Conservation (phyloP, 2,797 vertebrate species). For the Microctenopoma stevenorrisi region DNA sequence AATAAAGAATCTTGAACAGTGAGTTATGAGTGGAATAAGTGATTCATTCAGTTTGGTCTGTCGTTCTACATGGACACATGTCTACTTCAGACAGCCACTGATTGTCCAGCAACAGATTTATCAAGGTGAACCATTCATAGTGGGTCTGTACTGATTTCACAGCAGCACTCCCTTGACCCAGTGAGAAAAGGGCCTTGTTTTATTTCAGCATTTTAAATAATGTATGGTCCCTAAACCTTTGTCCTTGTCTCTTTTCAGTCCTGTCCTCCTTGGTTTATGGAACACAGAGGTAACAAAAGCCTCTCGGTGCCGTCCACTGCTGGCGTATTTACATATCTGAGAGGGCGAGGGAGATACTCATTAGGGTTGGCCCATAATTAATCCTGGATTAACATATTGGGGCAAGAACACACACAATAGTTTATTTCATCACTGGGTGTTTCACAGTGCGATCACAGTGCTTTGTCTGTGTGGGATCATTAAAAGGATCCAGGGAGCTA, state of each 20-base stretch:
- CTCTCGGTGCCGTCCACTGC: constrained; percentile 62
- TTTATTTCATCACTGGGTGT: constrained; percentile 75
- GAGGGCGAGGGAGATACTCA: constrained; percentile 69
- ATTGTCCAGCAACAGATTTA: not conserved
- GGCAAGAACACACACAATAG: constrained; percentile 76
- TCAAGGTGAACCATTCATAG: constrained; percentile 9
- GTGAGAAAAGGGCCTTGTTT: not conserved
- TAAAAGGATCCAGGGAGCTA: constrained; percentile 69
- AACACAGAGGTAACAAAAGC: constrained; percentile 56
- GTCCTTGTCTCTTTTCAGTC: constrained; percentile 27
- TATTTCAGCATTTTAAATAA: constrained; percentile 42
- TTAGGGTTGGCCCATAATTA: constrained; percentile 77
- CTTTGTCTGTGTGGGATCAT: constrained; percentile 71
- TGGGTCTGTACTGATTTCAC: constrained; percentile 1
- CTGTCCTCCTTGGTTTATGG: constrained; percentile 38
- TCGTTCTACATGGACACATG: too few species aligned
- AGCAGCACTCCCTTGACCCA: not conserved
- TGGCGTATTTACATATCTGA: constrained; percentile 80
- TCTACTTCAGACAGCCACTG: constrained; percentile 5
- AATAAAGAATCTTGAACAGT: too few species aligned
- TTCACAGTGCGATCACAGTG: constrained; percentile 67
- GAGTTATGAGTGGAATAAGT: too few species aligned
- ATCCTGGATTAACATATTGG: constrained; percentile 80
- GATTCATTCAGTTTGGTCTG: too few species aligned
- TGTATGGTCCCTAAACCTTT: constrained; percentile 38